These are phyloP conservation scores for Ormia ochracea DNA, from an alignment of 2,888 invertebrate species.

Conservation along the genomic window DNA sequence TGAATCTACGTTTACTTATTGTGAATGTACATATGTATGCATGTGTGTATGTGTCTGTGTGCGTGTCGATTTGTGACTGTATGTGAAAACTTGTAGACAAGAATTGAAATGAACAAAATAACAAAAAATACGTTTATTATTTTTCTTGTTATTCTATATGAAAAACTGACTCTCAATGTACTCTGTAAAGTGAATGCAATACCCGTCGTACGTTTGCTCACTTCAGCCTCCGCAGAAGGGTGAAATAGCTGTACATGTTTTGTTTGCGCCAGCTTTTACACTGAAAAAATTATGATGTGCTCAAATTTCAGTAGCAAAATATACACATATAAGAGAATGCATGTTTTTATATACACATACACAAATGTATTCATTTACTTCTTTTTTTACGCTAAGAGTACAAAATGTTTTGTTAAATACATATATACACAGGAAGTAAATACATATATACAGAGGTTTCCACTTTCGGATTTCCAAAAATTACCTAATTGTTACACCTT, in stretches of 20 bases:
- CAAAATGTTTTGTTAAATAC: too few species aligned
- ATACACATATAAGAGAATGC: too few species aligned
- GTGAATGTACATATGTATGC: background rate
- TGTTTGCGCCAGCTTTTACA: conserved; percentile 45
- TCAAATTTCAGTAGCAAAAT: conserved; percentile 12
- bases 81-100: conserved; percentile 56
- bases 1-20: conserved; percentile 1
- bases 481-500: too few species aligned
- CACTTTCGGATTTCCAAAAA: too few species aligned
- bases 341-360: too few species aligned
- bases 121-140: background rate
- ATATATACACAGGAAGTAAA: too few species aligned
- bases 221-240: background rate
- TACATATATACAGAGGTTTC: too few species aligned
- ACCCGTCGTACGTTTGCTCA: background rate
- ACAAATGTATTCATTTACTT: too few species aligned
- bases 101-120: conserved; percentile 46
- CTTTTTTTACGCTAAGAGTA: too few species aligned
- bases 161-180: conserved; percentile 42
- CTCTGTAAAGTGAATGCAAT: conserved; percentile 7
- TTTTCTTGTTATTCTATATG: conserved; percentile 46
- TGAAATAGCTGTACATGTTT: conserved; percentile 21
- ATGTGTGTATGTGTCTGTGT: background rate
- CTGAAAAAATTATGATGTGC: background rate
- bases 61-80: conserved; percentile 5